Evolutionary conservation across 2,113 vertebrate species (phyloP), one percentile per base, ranked within the genome.

Genomic region (Labeo rohita): DNA sequence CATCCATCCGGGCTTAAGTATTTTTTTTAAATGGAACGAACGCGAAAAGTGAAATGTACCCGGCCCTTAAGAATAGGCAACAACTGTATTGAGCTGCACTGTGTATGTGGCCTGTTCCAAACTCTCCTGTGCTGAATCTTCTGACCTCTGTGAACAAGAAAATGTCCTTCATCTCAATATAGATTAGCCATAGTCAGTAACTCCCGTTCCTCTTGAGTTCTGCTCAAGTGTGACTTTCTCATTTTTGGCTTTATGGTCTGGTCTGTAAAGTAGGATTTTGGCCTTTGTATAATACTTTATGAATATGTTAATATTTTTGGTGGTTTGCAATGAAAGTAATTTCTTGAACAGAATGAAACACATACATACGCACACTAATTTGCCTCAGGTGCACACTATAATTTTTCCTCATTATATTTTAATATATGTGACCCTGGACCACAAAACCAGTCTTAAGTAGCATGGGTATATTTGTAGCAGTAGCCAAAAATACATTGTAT

Each of bases 241-340:
- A 81, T 65, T 81, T 81, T 49, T 16, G 13, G n/a, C n/a, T 80
- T n/a, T 3, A 49, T 6, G 43, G 39, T 16, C 79, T 65, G 7
- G 13, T 18, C 43, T 80, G 79, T 79, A n/a, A 79, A 61, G 54
- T n/a, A 23, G 36, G 79, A 66, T 66, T 80, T 80, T 10, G 59
- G 59, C 56, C 45, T 81, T 81, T 80, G 77, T 80, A 45, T 23
- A 63, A 12, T n/a, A 61, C 21, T 81, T 81, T 10, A 66, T 28
- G n/a, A 81, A 28, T 80, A 80, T 65, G 59, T 15, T 49, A 47
- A 54, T 34, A 10, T 16, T 52, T 72, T 15, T 8, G 45, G 13
- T 52, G 12, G n/a, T 47, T 65, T 80, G 4, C 7, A 49, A 13
- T 50, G 15, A 50, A 49, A 34, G 9, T 0, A n/a, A 16, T 49